These are phyloP conservation scores for Gyps fulvus DNA, from an alignment of 2,113 vertebrate species.

Conservation along the genomic window DNA sequence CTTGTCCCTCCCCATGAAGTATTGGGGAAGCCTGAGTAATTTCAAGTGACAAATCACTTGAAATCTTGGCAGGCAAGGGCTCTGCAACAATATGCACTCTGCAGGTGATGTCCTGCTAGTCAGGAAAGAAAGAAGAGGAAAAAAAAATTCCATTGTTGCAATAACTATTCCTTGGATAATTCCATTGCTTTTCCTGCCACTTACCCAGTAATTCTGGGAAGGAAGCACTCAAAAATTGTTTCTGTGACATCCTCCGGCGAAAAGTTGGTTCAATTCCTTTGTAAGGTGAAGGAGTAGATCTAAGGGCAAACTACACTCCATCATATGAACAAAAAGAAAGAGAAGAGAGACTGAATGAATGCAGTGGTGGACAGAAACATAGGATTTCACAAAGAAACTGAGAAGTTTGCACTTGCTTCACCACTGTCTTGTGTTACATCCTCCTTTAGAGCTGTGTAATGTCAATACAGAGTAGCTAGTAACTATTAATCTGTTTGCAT, in stretches of 20 bases:
- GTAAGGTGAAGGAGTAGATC: neutral
- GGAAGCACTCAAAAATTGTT: neutral
- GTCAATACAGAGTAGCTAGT: no score
- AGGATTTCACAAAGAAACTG: neutral
- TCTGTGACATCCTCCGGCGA: neutral
- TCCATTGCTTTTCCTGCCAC: neutral
- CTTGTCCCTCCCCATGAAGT: neutral
- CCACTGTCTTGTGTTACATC: no score
- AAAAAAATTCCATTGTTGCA: neutral
- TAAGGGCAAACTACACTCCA: neutral
- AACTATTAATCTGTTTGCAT: no score
- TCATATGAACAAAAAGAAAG: neutral
- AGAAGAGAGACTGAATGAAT: neutral
- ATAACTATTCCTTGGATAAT: neutral
- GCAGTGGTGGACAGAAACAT: neutral
- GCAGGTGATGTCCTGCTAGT: neutral
- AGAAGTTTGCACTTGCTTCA: neutral
- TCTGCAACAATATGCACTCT: neutral
- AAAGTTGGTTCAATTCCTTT: neutral
- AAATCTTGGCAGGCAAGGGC: neutral
- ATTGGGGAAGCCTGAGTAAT: neutral
- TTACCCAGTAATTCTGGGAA: neutral
- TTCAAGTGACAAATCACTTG: neutral
- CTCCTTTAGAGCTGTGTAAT: neutral
- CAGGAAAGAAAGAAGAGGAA: neutral